Conservation (phyloP, 2,888 invertebrate species). For the Julus scandinavius region DNA sequence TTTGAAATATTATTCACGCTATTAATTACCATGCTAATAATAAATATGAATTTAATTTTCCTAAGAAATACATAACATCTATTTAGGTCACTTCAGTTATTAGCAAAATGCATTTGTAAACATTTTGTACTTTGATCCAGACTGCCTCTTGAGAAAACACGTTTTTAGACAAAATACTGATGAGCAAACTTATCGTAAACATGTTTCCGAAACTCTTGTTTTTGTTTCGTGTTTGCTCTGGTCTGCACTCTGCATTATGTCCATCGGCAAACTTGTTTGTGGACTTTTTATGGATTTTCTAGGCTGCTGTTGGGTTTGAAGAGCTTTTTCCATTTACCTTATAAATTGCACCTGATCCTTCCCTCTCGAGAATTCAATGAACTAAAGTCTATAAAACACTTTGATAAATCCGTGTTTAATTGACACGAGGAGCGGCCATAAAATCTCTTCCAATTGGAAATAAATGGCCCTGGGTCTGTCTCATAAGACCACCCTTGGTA, state of each 20-base stretch:
- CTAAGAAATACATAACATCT: too few species aligned
- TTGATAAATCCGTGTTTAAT: conserved; percentile 47
- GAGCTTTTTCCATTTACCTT: conserved; percentile 32
- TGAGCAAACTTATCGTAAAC: too few species aligned
- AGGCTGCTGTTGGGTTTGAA: not conserved
- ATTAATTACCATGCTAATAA: too few species aligned
- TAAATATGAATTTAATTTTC: too few species aligned
- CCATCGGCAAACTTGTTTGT: not conserved
- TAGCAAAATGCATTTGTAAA: too few species aligned
- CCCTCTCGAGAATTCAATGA: not conserved
- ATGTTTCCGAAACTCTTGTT: too few species aligned
- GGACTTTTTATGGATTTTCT: conserved; percentile 18
- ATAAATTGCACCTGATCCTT: conserved; percentile 41
- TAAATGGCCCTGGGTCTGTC: not conserved
- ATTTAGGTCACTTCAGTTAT: too few species aligned
- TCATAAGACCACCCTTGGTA: not conserved
- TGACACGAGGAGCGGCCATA: conserved; percentile 25
- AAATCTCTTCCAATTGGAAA: conserved; percentile 36
- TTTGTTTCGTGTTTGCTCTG: too few species aligned
- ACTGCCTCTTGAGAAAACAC: too few species aligned
- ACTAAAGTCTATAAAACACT: not conserved
- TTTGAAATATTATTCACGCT: too few species aligned
- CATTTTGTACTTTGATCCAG: too few species aligned
- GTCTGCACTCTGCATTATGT: not conserved
- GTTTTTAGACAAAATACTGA: too few species aligned